phyloP scores from a whole-genome alignment of 2,113 vertebrate species.

The Passer domesticus region DNA sequence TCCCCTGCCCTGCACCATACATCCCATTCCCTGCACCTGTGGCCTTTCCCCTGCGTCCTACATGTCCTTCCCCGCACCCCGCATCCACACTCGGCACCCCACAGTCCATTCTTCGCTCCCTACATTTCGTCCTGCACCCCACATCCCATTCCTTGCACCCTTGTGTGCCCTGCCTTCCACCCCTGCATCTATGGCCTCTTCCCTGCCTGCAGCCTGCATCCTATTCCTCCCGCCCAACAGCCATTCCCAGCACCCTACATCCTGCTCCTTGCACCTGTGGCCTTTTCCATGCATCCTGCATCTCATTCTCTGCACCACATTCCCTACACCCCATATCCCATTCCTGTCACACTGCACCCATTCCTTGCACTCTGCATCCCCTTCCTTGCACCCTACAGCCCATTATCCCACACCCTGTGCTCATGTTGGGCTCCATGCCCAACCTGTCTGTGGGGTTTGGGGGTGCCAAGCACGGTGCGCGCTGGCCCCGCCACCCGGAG shows the following conservation, averaged over 20 bases:
- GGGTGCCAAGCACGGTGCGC: fast-evolving
- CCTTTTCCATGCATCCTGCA: background rate
- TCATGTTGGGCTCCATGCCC: background rate
- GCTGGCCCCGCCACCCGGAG: fast-evolving
- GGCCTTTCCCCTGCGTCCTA: background rate
- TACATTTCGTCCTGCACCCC: fast-evolving
- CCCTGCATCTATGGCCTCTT: background rate
- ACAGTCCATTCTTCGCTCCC: fast-evolving
- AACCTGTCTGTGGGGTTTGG: fast-evolving
- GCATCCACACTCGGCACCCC: background rate
- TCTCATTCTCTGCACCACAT: background rate
- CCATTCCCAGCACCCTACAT: background rate
- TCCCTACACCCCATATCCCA: background rate
- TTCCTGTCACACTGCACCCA: too few species aligned
- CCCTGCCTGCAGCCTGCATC: background rate
- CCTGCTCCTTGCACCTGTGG: too few species aligned
- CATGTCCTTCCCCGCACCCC: too few species aligned
- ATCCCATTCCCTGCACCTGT: too few species aligned
- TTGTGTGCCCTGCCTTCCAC: background rate
- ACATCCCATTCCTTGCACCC: background rate
- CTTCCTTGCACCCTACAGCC: background rate
- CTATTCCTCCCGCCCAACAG: background rate
- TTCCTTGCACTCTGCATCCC: background rate
- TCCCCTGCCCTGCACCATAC: too few species aligned
- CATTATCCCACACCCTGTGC: background rate